These are phyloP conservation scores for Mungos mungo DNA, from an alignment of 2,113 vertebrate genomes.

Conservation along the genomic window DNA sequence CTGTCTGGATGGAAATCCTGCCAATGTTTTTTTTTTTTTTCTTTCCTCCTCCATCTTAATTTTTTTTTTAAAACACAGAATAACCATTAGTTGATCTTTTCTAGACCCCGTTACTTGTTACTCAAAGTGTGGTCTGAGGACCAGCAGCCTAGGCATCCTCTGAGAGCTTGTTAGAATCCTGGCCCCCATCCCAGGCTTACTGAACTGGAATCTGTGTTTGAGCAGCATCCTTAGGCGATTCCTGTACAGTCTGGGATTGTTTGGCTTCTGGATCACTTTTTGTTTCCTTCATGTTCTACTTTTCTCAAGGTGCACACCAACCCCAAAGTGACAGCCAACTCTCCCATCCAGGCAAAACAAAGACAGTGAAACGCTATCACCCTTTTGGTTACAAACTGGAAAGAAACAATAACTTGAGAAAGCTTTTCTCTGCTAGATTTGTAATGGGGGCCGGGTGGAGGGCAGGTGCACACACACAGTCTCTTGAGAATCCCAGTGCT, in stretches of 20 bases:
- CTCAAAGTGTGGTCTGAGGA: neutral
- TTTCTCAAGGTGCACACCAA: neutral
- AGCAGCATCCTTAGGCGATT: neutral
- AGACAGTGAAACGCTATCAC: neutral
- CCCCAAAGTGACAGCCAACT: neutral
- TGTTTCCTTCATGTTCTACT: neutral
- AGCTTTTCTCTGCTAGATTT: neutral
- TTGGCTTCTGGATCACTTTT: conserved; percentile 1
- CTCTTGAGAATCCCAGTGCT: neutral
- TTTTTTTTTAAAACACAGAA: neutral
- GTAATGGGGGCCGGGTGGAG: neutral
- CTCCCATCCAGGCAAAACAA: neutral
- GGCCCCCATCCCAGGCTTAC: neutral
- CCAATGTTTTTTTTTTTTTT: neutral
- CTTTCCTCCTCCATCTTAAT: neutral
- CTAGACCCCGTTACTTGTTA: neutral
- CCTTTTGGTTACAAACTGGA: neutral
- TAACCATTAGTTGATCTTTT: neutral
- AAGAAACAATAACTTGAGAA: neutral
- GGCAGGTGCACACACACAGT: neutral
- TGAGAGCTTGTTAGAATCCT: neutral
- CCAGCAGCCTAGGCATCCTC: neutral
- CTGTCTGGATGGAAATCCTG: neutral
- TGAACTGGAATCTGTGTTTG: neutral
- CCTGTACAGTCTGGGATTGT: neutral